These are phyloP conservation scores for Loriculus beryllinus DNA, from an alignment of 2,797 vertebrate species.

Conservation along the genomic window DNA sequence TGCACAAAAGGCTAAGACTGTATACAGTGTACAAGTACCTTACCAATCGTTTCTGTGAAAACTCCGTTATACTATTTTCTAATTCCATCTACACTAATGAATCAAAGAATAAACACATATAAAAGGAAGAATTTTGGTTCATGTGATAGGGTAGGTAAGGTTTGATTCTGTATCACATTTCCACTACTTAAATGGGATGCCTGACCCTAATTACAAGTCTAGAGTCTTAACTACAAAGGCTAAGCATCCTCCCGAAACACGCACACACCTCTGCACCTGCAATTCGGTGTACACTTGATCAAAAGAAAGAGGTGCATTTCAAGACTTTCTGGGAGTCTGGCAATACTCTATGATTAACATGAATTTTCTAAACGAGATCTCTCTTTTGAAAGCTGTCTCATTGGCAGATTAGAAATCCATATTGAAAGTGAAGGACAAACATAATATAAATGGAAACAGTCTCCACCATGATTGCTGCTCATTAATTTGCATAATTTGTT, in stretches of 20 bases:
- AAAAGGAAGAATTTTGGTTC: neutral
- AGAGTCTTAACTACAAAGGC: neutral
- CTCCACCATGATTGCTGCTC: neutral
- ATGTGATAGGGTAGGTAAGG: neutral
- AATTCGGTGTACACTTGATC: neutral
- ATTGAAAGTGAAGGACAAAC: slow-evolving; percentile 24
- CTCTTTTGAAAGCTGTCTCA: neutral
- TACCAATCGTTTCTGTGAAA: neutral
- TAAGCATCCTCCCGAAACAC: neutral
- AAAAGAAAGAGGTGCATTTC: neutral
- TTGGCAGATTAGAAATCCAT: neutral
- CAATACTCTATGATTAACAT: neutral
- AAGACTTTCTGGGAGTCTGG: neutral
- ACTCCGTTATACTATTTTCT: neutral
- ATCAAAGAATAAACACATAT: neutral
- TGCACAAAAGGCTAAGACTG: neutral
- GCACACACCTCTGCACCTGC: neutral
- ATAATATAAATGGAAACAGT: neutral
- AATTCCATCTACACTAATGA: neutral
- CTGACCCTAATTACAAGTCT: neutral
- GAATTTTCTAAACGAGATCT: neutral
- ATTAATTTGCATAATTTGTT: slow-evolving; percentile 39
- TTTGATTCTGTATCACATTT: neutral
- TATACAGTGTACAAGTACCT: neutral
- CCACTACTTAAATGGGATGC: neutral